These are phyloP conservation scores for Sylvia borin DNA, from an alignment of 2,797 vertebrate genomes.

Conservation along the genomic window DNA sequence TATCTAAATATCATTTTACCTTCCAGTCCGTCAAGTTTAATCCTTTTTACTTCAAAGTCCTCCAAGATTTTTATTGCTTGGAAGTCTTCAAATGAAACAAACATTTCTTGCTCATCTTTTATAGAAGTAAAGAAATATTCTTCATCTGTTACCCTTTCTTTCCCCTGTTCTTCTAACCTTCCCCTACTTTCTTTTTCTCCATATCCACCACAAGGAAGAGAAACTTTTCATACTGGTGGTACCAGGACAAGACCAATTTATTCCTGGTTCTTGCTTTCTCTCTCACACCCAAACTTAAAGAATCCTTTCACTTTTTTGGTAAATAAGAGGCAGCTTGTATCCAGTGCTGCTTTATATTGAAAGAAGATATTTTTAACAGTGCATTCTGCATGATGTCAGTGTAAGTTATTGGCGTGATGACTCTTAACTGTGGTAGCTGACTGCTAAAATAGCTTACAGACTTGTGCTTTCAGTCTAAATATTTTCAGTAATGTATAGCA, in stretches of 20 bases:
- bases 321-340: neutral
- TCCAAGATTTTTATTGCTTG: neutral
- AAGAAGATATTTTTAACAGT: neutral
- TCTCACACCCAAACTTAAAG: neutral
- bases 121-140: neutral
- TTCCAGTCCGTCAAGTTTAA: neutral
- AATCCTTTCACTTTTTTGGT: neutral
- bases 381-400: neutral
- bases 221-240: neutral
- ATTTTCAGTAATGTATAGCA: neutral
- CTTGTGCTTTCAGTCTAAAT: constrained; percentile 3
- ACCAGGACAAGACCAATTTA: neutral
- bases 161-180: neutral
- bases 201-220: neutral
- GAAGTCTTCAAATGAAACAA: neutral
- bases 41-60: neutral
- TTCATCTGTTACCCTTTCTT: neutral
- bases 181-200: neutral
- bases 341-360: neutral
- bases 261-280: neutral
- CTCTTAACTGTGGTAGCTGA: neutral
- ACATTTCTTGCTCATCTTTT: neutral
- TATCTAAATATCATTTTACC: neutral
- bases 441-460: neutral
- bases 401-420: neutral